Conservation (phyloP, 2,888 invertebrate species). For the Synanthedon formicaeformis region DNA sequence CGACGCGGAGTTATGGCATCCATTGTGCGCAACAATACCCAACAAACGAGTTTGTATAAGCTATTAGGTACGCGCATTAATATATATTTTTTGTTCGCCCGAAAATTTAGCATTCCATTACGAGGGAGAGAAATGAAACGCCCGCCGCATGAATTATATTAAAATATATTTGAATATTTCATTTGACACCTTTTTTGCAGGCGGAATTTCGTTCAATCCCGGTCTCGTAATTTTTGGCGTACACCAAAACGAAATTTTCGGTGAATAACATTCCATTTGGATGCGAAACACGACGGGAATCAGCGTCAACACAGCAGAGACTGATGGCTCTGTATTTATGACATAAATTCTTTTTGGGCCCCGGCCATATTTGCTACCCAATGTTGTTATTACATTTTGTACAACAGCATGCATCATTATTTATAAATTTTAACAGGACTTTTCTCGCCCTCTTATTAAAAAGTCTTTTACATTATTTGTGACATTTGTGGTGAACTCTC, state of each 20-base stretch:
- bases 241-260: slow-evolving; percentile 58
- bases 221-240: slow-evolving; percentile 66
- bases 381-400: slow-evolving; percentile 5
- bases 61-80: slow-evolving; percentile 72
- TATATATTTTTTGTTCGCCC: slow-evolving; percentile 71
- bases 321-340: slow-evolving; percentile 10
- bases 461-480: too few species aligned
- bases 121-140: slow-evolving; percentile 71
- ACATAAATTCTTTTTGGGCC: slow-evolving; percentile 54
- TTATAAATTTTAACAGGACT: background rate
- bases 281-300: slow-evolving; percentile 62
- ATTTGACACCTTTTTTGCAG: slow-evolving; percentile 70
- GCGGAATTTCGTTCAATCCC: slow-evolving; percentile 67
- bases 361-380: slow-evolving; percentile 26
- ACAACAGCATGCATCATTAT: slow-evolving; percentile 4
- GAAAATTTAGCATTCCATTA: slow-evolving; percentile 72
- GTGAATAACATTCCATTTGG: slow-evolving; percentile 69
- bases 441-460: too few species aligned
- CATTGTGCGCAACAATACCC: slow-evolving; percentile 71
- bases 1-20: slow-evolving; percentile 70
- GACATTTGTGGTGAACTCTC: too few species aligned
- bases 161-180: slow-evolving; percentile 72
- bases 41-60: slow-evolving; percentile 72
- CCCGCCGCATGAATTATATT: slow-evolving; percentile 72
- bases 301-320: slow-evolving; percentile 41